Conservation (phyloP, 2,113 vertebrate genomes). For the Scopus umbretta region DNA sequence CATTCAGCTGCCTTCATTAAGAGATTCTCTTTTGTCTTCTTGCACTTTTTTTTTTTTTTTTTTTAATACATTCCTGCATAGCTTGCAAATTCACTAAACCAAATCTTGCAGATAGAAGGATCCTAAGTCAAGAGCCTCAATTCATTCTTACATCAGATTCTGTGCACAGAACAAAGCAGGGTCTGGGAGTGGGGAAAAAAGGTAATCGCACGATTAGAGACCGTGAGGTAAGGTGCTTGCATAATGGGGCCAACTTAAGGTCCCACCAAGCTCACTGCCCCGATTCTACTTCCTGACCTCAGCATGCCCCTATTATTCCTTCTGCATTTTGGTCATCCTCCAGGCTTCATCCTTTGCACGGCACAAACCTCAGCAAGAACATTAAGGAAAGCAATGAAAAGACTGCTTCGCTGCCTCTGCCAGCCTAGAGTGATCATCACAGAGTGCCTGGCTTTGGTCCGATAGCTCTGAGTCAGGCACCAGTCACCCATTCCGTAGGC, state of each 20-base stretch:
- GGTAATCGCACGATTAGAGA: neutral
- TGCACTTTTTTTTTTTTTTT: neutral
- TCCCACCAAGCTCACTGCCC: conserved; percentile 5
- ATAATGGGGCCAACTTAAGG: neutral
- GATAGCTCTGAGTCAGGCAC: neutral
- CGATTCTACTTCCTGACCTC: neutral
- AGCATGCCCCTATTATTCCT: neutral
- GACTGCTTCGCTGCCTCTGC: neutral
- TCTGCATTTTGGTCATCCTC: neutral
- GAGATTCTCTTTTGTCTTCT: neutral
- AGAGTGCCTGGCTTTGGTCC: accelerated
- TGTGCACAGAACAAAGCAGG: neutral
- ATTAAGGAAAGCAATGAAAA: neutral
- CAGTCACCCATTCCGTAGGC: neutral
- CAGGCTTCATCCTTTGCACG: neutral
- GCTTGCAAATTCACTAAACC: neutral
- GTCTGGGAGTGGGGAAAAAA: neutral
- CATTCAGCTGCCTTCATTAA: neutral
- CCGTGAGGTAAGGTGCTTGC: neutral
- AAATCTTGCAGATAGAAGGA: neutral
- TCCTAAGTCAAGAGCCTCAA: neutral
- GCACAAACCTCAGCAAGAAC: neutral
- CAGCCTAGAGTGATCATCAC: neutral
- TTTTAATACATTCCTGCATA: neutral
- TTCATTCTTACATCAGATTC: neutral